Conservation (phyloP, 2,797 vertebrate species). For the Poeciliopsis paucimaculata region DNA sequence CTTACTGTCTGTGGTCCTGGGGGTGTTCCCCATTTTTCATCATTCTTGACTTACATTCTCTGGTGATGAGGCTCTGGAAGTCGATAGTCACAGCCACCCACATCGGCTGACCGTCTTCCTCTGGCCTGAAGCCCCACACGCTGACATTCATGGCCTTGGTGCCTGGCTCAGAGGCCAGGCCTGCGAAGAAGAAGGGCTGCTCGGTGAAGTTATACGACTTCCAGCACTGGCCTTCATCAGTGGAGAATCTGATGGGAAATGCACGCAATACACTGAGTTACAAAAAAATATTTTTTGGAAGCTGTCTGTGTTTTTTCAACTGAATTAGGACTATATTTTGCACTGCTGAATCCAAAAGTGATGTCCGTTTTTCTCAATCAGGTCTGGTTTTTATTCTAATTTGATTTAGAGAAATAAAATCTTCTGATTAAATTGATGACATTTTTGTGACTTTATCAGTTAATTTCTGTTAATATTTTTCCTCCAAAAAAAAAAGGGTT, state of each 20-base stretch:
- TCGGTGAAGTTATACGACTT: constrained; percentile 83
- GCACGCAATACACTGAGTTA: background rate
- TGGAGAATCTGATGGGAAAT: constrained; percentile 78
- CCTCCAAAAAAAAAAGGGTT: no score
- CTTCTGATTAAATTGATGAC: no score
- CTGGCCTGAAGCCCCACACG: constrained; percentile 83
- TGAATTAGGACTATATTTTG: no score
- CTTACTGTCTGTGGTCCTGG: background rate
- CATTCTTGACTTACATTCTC: constrained; percentile 78
- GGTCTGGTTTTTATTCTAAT: no score
- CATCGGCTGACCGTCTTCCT: constrained; percentile 79
- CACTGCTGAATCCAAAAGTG: no score
- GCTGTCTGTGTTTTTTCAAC: no score
- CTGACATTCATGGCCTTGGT: constrained; percentile 84
- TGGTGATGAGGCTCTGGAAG: constrained; percentile 81
- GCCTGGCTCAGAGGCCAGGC: constrained; percentile 82
- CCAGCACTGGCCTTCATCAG: constrained; percentile 86
- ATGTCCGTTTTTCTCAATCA: no score
- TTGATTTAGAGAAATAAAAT: no score
- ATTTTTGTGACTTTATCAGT: no score
- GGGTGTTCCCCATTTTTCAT: background rate
- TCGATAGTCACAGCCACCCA: constrained; percentile 85
- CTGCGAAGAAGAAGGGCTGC: constrained; percentile 83
- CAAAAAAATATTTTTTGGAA: no score
- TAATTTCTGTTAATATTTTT: no score